Evolutionary conservation across 2,113 vertebrate species (phyloP).

Genomic region (Crotalus viridis): DNA sequence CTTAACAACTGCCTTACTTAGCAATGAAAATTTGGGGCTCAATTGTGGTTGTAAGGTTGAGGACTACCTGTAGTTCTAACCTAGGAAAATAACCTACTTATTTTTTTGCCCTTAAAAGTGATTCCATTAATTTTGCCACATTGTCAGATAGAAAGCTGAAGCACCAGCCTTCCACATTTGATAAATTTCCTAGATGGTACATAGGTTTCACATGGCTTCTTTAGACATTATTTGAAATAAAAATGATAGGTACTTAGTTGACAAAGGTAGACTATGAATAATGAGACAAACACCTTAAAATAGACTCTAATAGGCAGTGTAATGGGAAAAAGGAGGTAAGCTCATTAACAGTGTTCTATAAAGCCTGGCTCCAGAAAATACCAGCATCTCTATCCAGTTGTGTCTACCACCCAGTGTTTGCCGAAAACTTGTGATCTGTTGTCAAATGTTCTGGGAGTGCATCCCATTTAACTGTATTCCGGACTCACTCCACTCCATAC

Average conservation of each 20-base stretch:
- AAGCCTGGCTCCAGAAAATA: slow-evolving; percentile 52
- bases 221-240: no score
- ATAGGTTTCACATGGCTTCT: no score
- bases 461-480: slow-evolving; percentile 42
- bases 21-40: no score
- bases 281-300: slow-evolving; percentile 49
- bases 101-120: no score
- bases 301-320: slow-evolving; percentile 24
- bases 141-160: no score
- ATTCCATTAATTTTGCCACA: no score
- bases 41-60: no score
- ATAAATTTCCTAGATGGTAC: no score
- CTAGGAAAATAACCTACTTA: not conserved
- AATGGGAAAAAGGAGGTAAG: slow-evolving; percentile 51
- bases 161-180: no score
- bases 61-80: not conserved
- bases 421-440: slow-evolving; percentile 54
- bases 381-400: slow-evolving; percentile 60
- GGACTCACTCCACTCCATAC: slow-evolving; percentile 47
- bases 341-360: slow-evolving; percentile 38
- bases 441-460: slow-evolving; percentile 45
- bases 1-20: no score
- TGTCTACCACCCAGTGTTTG: slow-evolving; percentile 58
- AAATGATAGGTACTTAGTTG: no score
- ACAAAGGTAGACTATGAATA: fast-evolving